phyloP scores from a whole-genome alignment of 2,797 vertebrate genomes.

The Atherinosoma microstoma region DNA sequence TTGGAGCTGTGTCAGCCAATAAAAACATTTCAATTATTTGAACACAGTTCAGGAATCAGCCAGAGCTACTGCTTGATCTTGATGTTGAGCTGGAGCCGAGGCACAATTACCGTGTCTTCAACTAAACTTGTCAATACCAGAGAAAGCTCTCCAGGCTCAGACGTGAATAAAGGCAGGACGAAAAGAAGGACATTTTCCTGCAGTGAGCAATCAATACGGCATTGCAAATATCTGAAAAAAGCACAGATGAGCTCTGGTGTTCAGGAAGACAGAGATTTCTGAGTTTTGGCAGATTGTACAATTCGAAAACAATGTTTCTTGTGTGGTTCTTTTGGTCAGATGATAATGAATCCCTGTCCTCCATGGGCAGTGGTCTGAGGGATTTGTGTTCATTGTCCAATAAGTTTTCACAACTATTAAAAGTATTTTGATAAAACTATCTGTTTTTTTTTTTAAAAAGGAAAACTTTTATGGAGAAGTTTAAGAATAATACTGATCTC shows the following conservation, averaged over 20 bases:
- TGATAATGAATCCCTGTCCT: conserved; percentile 11
- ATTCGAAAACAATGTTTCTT: conserved; percentile 12
- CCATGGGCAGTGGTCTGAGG: background rate
- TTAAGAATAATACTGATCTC: background rate
- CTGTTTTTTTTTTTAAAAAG: too few relatives aligned
- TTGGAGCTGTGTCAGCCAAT: conserved; percentile 3
- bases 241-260: conserved; percentile 26
- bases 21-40: conserved; percentile 45
- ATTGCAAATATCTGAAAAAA: conserved; percentile 43
- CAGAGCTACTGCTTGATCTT: conserved; percentile 26
- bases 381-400: conserved; percentile 7
- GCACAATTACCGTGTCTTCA: conserved; percentile 22
- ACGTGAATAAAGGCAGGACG: conserved; percentile 27
- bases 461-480: conserved; percentile 9
- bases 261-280: conserved; percentile 29
- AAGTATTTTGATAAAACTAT: conserved; percentile 24
- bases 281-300: conserved; percentile 7
- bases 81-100: conserved; percentile 14
- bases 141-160: conserved; percentile 40
- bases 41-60: conserved; percentile 10
- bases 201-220: conserved; percentile 54
- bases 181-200: conserved; percentile 41
- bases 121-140: conserved; percentile 42
- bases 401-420: conserved; percentile 14
- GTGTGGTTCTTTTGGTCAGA: conserved; percentile 21